Evolutionary conservation across 2,113 vertebrate genomes (phyloP), one percentile per base, ranked within the genome.

Genomic region (Xiphias gladius): DNA sequence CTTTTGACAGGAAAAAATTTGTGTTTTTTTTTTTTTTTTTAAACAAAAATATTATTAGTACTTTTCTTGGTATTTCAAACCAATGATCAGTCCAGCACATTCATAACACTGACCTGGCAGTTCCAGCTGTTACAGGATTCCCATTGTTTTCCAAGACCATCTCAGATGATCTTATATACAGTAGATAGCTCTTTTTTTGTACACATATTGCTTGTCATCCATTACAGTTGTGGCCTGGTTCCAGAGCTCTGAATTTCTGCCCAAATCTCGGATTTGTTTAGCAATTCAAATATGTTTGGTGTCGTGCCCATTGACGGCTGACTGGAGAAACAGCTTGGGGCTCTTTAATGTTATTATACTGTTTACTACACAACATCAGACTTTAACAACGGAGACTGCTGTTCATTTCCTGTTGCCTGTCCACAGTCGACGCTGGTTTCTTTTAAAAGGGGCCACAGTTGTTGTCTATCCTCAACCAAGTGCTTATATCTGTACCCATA

Each of bases 31-130:
- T 22, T 70, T 72, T 63, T 20, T 26, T 62, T 63, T 62, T 16
- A 54, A 61, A 74, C 46, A n/a, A 24, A 57, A 68, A 50, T 7
- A 65, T 69, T 65, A 64, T 70, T 35, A 55, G 52, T 50, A 32
- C 3, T 73, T 80, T 64, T 54, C 35, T 61, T 46, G 61, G 65
- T 20, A 28, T 63, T 61, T 65, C 1, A 6, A 52, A 46, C 37
- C 61, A 75, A 14, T 55, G 7, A 37, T 72, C 48, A 35, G 35
- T 75, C n/a, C 73, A 62, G 22, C 30, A 7, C 0, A 63, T 69
- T 37, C 7, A 22, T 59, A 28, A 46, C 32, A 62, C n/a, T 67
- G 46, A 43, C 59, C 41, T 39, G 26, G 19, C 67, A 26, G 52
- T 12, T 73, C 20, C 30, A 75, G 66, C 22, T 48, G 17, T 26